phyloP scores from a whole-genome alignment of 2,888 invertebrate genomes.

The Athrips mouffetella region DNA sequence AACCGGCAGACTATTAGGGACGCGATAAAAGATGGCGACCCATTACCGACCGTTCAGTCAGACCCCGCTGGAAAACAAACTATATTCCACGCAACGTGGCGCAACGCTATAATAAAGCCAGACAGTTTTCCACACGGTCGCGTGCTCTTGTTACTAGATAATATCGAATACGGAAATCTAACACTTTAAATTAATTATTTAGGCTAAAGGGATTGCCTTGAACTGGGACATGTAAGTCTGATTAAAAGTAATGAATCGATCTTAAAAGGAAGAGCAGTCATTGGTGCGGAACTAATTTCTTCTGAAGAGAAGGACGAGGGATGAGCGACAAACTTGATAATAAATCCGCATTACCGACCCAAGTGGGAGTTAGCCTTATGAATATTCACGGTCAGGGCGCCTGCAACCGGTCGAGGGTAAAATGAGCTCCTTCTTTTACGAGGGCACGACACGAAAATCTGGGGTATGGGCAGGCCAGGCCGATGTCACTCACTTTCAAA shows the following conservation, averaged over 20 bases:
- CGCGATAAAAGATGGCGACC: slow-evolving; percentile 19
- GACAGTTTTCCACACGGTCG: slow-evolving; percentile 14
- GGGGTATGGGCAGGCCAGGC: slow-evolving; percentile 15
- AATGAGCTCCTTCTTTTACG: slow-evolving; percentile 40
- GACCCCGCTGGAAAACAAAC: slow-evolving; percentile 11
- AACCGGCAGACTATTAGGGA: slow-evolving; percentile 22
- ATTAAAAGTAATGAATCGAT: neutral
- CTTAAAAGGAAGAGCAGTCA: slow-evolving; percentile 15
- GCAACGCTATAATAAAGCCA: slow-evolving; percentile 19
- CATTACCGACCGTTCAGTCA: slow-evolving; percentile 18
- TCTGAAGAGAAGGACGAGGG: slow-evolving; percentile 27
- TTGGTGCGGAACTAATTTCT: slow-evolving; percentile 37
- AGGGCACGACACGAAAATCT: slow-evolving; percentile 36
- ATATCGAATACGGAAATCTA: too few species aligned
- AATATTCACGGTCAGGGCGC: slow-evolving; percentile 52
- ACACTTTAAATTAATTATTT: too few species aligned
- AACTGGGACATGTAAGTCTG: too few species aligned
- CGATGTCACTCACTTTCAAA: slow-evolving; percentile 28
- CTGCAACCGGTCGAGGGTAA: slow-evolving; percentile 37
- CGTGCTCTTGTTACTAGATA: too few species aligned
- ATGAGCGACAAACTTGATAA: slow-evolving; percentile 41
- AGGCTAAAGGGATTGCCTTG: too few species aligned
- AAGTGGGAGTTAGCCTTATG: slow-evolving; percentile 45
- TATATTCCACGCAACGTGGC: slow-evolving; percentile 3
- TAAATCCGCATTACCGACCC: slow-evolving; percentile 42